Conservation (phyloP, 2,113 vertebrate species). For the Carollia perspicillata region DNA sequence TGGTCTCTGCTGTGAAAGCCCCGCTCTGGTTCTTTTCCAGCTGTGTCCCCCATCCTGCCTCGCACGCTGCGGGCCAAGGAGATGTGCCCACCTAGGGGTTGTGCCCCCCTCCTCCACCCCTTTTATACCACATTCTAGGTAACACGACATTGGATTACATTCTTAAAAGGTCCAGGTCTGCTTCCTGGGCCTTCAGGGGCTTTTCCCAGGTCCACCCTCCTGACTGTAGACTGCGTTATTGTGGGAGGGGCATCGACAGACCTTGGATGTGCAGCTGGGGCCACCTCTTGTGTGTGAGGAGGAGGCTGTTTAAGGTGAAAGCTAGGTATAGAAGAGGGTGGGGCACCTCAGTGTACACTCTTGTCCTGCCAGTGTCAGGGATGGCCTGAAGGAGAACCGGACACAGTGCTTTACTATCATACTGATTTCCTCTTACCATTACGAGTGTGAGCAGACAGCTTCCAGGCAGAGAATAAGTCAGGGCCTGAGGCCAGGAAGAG, state of each 20-base stretch:
- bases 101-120: rapidly evolving
- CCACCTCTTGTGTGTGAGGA: background rate
- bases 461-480: background rate
- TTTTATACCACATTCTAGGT: background rate
- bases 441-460: background rate
- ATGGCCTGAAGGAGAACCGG: background rate
- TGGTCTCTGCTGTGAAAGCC: background rate
- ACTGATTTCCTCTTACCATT: background rate
- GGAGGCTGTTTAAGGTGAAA: background rate
- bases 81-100: background rate
- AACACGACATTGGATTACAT: background rate
- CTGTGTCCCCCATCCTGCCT: background rate
- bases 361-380: background rate
- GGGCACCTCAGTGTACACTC: background rate
- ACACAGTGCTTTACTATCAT: background rate
- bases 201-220: background rate
- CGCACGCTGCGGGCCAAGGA: background rate
- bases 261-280: background rate
- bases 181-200: background rate
- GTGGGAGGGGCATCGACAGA: background rate
- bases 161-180: background rate
- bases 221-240: background rate
- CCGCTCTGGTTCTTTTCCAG: background rate
- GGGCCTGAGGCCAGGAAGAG: background rate
- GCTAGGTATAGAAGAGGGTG: background rate